Conservation (phyloP, 2,113 vertebrate species). For the Apodemus sylvaticus region DNA sequence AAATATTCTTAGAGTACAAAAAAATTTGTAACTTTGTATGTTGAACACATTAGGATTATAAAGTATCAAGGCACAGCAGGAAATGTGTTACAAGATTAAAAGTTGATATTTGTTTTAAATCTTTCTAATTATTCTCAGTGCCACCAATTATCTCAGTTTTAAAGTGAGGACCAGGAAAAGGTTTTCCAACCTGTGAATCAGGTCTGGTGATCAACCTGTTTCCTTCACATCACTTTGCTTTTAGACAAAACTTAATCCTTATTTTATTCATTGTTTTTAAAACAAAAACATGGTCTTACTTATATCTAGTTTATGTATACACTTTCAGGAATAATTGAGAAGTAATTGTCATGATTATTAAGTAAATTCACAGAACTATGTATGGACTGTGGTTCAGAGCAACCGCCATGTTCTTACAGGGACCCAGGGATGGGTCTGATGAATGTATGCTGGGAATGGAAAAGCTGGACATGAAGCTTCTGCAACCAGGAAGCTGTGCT, state of each 20-base stretch:
- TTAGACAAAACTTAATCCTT: neutral
- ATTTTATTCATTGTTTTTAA: neutral
- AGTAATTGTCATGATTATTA: neutral
- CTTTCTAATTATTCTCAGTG: neutral
- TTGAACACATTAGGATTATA: neutral
- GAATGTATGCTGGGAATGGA: too few relatives aligned
- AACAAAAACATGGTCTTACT: neutral
- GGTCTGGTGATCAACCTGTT: accelerated
- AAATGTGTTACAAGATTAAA: neutral
- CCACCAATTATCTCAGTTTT: neutral
- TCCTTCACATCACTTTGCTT: neutral
- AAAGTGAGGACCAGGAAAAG: neutral
- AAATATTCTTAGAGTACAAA: neutral
- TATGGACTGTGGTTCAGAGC: too few relatives aligned
- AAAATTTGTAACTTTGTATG: neutral
- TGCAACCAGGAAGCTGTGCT: neutral
- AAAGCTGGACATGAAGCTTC: neutral
- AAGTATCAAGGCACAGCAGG: neutral
- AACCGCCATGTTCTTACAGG: neutral
- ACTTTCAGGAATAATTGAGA: neutral
- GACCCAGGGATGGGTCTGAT: too few relatives aligned
- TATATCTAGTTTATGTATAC: neutral
- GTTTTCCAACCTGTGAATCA: neutral
- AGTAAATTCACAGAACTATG: neutral
- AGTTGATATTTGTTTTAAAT: neutral